These are phyloP conservation scores for Elaphurus davidianus DNA, from an alignment of 2,113 vertebrate species.

Conservation along the genomic window DNA sequence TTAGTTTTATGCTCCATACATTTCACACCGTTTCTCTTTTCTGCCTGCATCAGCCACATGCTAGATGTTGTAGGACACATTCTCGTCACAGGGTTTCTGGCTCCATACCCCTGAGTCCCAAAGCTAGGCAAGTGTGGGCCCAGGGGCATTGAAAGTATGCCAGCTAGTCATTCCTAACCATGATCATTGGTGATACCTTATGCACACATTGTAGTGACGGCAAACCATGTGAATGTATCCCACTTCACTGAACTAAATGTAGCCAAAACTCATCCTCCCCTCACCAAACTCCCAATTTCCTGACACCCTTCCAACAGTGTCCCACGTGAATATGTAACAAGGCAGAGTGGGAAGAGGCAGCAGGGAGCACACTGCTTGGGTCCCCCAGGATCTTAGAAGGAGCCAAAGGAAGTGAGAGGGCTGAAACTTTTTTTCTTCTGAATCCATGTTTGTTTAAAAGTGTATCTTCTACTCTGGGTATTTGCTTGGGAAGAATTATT, in stretches of 20 bases:
- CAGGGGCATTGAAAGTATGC: neutral
- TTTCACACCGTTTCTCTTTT: neutral
- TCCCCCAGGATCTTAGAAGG: neutral
- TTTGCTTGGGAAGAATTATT: neutral
- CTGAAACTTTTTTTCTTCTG: neutral
- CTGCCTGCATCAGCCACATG: neutral
- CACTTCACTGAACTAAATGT: neutral
- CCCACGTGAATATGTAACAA: neutral
- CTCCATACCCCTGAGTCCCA: neutral
- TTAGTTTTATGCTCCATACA: neutral
- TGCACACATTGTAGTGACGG: neutral
- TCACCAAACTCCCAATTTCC: neutral
- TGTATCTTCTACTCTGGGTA: neutral
- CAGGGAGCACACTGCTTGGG: neutral
- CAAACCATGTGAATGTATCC: neutral
- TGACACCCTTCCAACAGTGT: neutral
- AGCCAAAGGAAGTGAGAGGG: accelerated
- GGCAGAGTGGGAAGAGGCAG: neutral
- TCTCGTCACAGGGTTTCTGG: neutral
- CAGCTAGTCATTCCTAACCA: neutral
- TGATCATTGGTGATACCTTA: neutral
- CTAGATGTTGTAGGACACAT: neutral
- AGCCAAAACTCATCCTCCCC: neutral
- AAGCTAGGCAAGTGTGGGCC: neutral
- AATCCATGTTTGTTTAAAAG: neutral